Conservation (phyloP, 1,140 invertebrate genomes). For the Penaeus vannamei region DNA sequence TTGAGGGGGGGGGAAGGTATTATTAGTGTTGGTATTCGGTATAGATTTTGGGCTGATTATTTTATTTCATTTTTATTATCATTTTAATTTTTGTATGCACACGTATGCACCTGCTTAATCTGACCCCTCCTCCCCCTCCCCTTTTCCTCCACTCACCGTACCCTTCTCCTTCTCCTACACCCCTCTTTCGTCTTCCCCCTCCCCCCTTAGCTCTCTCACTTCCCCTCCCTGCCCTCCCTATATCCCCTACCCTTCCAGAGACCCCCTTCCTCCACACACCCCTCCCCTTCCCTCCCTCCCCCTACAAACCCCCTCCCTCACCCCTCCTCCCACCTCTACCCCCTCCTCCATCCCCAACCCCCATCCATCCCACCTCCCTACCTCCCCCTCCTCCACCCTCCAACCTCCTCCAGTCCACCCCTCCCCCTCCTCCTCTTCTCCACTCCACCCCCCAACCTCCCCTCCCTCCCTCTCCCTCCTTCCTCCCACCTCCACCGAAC, state of each 20-base stretch:
- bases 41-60: too few relatives aligned
- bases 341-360: background rate
- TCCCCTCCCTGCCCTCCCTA: background rate
- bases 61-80: too few relatives aligned
- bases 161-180: background rate
- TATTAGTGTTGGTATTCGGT: too few relatives aligned
- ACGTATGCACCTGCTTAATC: too few relatives aligned
- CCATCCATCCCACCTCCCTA: background rate
- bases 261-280: too few relatives aligned
- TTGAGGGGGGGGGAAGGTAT: too few relatives aligned
- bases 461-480: background rate
- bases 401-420: background rate
- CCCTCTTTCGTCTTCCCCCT: background rate
- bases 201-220: slow-evolving; percentile 1
- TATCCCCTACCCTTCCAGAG: background rate
- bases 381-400: background rate
- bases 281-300: background rate
- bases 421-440: background rate
- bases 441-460: background rate
- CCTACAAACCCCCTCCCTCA: background rate
- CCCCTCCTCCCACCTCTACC: background rate
- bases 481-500: background rate
- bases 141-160: background rate
- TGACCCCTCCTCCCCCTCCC: background rate
- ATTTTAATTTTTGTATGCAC: too few relatives aligned